phyloP scores from a whole-genome alignment of 2,113 vertebrate genomes.

The Cebidichthys violaceus region DNA sequence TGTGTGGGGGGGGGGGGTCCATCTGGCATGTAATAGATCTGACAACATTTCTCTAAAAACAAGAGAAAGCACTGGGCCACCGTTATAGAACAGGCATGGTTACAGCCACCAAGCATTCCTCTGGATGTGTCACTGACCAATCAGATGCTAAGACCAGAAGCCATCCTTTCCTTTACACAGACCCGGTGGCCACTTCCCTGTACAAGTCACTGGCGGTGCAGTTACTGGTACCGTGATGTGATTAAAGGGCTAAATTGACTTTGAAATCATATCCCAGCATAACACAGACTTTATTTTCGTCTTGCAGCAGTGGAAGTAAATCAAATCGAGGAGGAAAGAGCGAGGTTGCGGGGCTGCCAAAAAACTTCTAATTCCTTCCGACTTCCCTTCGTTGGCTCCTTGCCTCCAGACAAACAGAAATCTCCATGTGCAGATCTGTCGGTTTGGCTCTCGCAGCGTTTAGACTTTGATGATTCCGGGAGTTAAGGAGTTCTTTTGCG shows the following conservation, averaged over 20 bases:
- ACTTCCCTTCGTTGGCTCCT: slow-evolving; percentile 59
- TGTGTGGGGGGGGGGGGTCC: too few relatives aligned
- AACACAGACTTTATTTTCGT: slow-evolving; percentile 53
- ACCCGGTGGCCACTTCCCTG: slow-evolving; percentile 42
- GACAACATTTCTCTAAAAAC: not conserved
- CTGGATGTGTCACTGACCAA: slow-evolving; percentile 16
- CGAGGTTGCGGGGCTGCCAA: slow-evolving; percentile 57
- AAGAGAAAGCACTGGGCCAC: not conserved
- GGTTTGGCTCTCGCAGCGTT: slow-evolving; percentile 63
- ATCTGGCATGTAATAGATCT: not conserved
- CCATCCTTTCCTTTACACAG: slow-evolving; percentile 34
- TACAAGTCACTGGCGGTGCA: slow-evolving; percentile 44
- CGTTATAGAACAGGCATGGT: not conserved
- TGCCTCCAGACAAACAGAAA: slow-evolving; percentile 71
- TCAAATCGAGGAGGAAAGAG: slow-evolving; percentile 66
- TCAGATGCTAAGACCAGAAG: slow-evolving; percentile 29
- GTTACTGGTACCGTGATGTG: slow-evolving; percentile 49
- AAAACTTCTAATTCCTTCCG: slow-evolving; percentile 71
- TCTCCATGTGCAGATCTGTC: slow-evolving; percentile 59
- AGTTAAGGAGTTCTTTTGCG: slow-evolving; percentile 29
- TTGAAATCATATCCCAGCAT: slow-evolving; percentile 67
- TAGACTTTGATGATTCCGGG: slow-evolving; percentile 59
- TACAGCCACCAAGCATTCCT: not conserved
- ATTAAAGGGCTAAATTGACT: slow-evolving; percentile 65
- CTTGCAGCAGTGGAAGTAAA: slow-evolving; percentile 66